Evolutionary conservation across 2,888 invertebrate species (phyloP).

Genomic region (Agapostemon virescens): DNA sequence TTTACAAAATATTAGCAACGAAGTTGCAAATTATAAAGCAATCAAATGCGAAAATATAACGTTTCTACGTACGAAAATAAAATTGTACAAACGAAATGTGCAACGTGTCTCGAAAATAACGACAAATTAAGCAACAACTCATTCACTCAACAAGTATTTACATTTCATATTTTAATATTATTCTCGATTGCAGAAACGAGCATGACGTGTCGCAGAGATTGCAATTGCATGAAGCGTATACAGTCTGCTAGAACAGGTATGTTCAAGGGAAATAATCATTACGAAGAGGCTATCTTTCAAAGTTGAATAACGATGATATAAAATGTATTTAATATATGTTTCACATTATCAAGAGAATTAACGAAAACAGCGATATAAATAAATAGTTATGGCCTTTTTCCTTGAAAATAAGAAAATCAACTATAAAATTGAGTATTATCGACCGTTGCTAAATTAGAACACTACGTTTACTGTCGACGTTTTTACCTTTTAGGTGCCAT

Average conservation of each 20-base stretch:
- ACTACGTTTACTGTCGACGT: not conserved
- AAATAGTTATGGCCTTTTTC: not conserved
- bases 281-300: not conserved
- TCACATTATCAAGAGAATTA: not conserved
- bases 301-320: not conserved
- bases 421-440: not conserved
- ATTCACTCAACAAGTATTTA: too few species aligned
- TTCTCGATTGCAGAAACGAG: slow-evolving; percentile 5
- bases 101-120: slow-evolving; percentile 8
- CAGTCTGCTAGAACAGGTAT: not conserved
- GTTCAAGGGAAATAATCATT: not conserved
- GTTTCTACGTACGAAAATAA: slow-evolving; percentile 23
- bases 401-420: not conserved
- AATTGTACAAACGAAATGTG: not conserved
- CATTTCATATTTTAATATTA: slow-evolving; percentile 16
- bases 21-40: not conserved
- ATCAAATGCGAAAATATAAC: slow-evolving; percentile 6
- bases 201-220: slow-evolving; percentile 15
- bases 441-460: not conserved
- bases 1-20: not conserved
- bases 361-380: not conserved
- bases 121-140: slow-evolving; percentile 14
- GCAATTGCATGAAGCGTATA: slow-evolving; percentile 16
- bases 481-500: not conserved
- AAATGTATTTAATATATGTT: not conserved